Conservation (phyloP, 2,888 invertebrate genomes). For the Aporophyla lueneburgensis region DNA sequence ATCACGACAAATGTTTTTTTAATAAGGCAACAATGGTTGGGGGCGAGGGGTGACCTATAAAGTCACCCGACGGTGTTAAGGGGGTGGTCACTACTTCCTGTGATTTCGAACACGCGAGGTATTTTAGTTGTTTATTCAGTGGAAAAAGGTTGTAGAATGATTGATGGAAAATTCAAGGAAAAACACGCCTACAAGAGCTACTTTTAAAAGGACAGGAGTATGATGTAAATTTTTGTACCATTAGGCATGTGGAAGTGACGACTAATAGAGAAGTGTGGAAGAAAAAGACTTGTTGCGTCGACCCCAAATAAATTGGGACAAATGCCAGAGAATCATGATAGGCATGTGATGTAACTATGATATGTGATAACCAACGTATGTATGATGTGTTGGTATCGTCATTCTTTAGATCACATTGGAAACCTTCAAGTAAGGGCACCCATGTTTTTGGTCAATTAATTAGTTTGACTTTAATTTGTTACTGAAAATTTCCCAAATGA, state of each 20-base stretch:
- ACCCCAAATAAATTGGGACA: too few species aligned
- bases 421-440: background rate
- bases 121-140: slow-evolving; percentile 48
- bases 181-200: background rate
- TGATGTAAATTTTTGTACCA: background rate
- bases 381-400: background rate
- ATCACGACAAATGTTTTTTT: slow-evolving; percentile 62
- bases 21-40: slow-evolving; percentile 46
- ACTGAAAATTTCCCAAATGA: too few species aligned
- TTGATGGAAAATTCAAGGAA: slow-evolving; percentile 35
- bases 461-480: background rate
- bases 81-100: slow-evolving; percentile 53
- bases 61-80: slow-evolving; percentile 33
- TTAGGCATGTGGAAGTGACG: too few species aligned
- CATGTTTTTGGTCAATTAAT: background rate
- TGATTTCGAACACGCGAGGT: slow-evolving; percentile 65
- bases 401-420: background rate
- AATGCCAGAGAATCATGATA: too few species aligned
- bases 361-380: too few species aligned
- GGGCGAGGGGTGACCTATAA: slow-evolving; percentile 56
- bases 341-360: too few species aligned
- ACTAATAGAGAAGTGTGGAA: too few species aligned
- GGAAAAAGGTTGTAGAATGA: slow-evolving; percentile 25
- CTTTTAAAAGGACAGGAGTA: too few species aligned
- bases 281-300: too few species aligned